Evolutionary conservation across 2,113 vertebrate species (phyloP).

Genomic region (Burhinus oedicnemus): DNA sequence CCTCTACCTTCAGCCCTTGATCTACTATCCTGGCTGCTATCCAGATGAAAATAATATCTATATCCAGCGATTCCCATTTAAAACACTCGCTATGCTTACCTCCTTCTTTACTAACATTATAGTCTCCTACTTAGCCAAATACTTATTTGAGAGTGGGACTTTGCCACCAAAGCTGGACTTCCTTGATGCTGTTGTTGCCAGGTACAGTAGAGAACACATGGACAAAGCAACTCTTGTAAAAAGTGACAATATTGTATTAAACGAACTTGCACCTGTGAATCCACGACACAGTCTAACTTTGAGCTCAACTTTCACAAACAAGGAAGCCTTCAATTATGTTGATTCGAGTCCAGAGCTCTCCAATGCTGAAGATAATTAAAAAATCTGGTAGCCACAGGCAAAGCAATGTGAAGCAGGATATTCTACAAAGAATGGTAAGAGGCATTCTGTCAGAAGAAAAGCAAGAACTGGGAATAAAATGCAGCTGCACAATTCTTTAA

Average conservation of each 20-base stretch:
- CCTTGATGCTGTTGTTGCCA: conserved; percentile 92
- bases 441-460: conserved; percentile 39
- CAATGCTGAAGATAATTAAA: conserved; percentile 77
- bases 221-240: conserved; percentile 93
- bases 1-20: conserved; percentile 90
- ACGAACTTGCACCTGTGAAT: conserved; percentile 90
- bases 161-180: conserved; percentile 92
- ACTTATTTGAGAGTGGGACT: conserved; percentile 93
- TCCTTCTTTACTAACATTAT: conserved; percentile 88
- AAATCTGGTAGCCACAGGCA: not conserved
- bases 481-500: conserved; percentile 26
- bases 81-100: conserved; percentile 89
- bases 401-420: not conserved
- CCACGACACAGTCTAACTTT: conserved; percentile 81
- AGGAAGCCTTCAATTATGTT: conserved; percentile 84
- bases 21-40: conserved; percentile 91
- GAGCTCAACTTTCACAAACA: conserved; percentile 89
- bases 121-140: conserved; percentile 91
- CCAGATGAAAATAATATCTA: conserved; percentile 81
- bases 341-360: conserved; percentile 87
- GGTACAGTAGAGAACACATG: conserved; percentile 95
- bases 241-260: conserved; percentile 91
- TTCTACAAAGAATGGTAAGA: conserved; percentile 7
- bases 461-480: not conserved
- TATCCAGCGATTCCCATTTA: conserved; percentile 92